Percentiles rank a stretch among this genome's conserved stretches.
These are phyloP conservation scores for Hyla sarda DNA, from an alignment of 2,113 vertebrate genomes.

Conservation along the genomic window DNA sequence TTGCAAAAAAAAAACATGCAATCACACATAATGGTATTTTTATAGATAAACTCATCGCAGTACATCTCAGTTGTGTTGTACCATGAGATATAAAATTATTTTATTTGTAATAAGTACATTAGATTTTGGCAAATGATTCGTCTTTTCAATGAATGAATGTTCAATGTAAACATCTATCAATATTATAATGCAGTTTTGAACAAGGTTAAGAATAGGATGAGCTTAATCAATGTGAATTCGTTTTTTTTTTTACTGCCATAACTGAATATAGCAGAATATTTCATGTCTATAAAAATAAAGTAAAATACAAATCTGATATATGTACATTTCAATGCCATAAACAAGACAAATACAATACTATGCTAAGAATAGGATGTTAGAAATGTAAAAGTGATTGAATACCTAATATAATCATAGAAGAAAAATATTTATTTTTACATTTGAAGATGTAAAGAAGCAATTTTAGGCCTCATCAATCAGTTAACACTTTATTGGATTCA, in stretches of 20 bases:
- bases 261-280: slow-evolving; percentile 24
- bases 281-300: slow-evolving; percentile 37
- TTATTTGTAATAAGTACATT: slow-evolving; percentile 40
- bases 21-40: slow-evolving; percentile 55
- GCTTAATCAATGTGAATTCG: slow-evolving; percentile 43
- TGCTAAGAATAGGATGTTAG: not conserved
- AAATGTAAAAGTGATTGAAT: slow-evolving; percentile 14
- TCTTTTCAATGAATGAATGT: slow-evolving; percentile 34
- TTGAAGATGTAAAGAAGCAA: not conserved
- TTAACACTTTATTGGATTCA: not conserved
- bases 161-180: slow-evolving; percentile 45
- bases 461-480: slow-evolving; percentile 6
- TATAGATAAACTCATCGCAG: slow-evolving; percentile 48
- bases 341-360: slow-evolving; percentile 21
- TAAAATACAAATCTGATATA: slow-evolving; percentile 38
- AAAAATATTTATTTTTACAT: slow-evolving; percentile 23
- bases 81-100: slow-evolving; percentile 40
- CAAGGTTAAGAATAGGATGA: slow-evolving; percentile 40
- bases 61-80: slow-evolving; percentile 35
- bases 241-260: slow-evolving; percentile 19
- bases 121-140: slow-evolving; percentile 41
- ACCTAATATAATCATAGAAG: not conserved
- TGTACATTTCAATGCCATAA: slow-evolving; percentile 29
- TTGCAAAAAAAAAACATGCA: slow-evolving; percentile 54
- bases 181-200: slow-evolving; percentile 37